Percentiles rank a stretch among this genome's conserved stretches.
These are phyloP conservation scores for Idaea dimidiata DNA, from an alignment of 2,888 invertebrate species.

Conservation along the genomic window DNA sequence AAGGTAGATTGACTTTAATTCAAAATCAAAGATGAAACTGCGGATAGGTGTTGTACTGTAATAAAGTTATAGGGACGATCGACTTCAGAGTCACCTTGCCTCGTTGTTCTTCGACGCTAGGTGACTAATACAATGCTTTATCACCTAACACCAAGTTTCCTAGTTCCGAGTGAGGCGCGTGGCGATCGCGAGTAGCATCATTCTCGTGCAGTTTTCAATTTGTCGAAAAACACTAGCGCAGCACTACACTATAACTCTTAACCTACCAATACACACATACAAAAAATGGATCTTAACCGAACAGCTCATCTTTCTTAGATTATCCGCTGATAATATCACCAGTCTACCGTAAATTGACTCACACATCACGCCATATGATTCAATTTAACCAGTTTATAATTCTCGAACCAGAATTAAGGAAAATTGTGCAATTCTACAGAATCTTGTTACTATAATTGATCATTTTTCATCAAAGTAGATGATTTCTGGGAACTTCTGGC, in stretches of 20 bases:
- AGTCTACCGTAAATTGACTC: not conserved
- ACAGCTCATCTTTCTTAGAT: not conserved
- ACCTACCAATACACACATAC: not conserved
- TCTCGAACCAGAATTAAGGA: not conserved
- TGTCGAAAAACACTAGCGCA: too few species aligned
- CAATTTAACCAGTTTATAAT: not conserved
- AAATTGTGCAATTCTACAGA: not conserved
- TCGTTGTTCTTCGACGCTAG: too few species aligned
- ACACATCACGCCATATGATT: not conserved
- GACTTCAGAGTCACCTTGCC: too few species aligned
- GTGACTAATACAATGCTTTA: too few species aligned
- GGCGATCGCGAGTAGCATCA: too few species aligned
- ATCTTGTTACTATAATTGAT: not conserved
- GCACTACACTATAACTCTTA: not conserved
- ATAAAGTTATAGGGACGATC: too few species aligned
- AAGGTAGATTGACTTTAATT: too few species aligned
- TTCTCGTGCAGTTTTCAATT: too few species aligned
- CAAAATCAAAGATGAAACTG: too few species aligned
- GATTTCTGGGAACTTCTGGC: conserved; percentile 3
- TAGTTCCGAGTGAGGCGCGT: too few species aligned
- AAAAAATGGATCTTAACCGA: not conserved
- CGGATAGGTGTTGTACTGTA: too few species aligned
- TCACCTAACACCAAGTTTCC: too few species aligned
- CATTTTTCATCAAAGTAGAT: not conserved
- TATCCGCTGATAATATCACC: not conserved